phyloP scores from a whole-genome alignment of 2,888 invertebrate genomes.

The Tyria jacobaeae region DNA sequence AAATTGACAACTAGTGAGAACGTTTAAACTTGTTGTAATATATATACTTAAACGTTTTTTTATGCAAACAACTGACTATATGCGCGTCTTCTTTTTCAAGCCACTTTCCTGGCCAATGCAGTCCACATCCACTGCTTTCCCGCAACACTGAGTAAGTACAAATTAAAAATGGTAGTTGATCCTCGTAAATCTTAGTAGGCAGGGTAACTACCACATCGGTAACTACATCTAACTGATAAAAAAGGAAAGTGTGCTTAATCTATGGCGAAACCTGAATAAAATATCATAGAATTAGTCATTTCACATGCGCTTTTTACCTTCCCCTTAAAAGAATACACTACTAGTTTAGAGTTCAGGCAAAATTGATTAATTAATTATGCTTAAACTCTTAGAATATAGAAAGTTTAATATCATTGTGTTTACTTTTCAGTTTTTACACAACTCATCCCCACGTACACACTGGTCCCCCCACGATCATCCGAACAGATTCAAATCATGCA shows the following conservation, averaged over 20 bases:
- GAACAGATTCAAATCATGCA: slow-evolving; percentile 79
- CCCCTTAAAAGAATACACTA: no score
- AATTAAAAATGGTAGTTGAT: slow-evolving; percentile 5
- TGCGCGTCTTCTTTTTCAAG: slow-evolving; percentile 28
- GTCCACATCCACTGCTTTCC: slow-evolving; percentile 25
- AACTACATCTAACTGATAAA: not conserved
- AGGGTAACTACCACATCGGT: not conserved
- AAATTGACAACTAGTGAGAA: no score
- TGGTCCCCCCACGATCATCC: slow-evolving; percentile 79
- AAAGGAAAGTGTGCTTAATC: slow-evolving; percentile 12
- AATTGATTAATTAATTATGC: not conserved
- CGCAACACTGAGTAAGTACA: slow-evolving; percentile 26
- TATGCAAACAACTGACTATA: slow-evolving; percentile 7
- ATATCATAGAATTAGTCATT: not conserved
- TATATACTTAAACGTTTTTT: not conserved
- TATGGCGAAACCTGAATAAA: not conserved
- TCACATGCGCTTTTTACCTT: not conserved
- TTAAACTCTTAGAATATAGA: not conserved
- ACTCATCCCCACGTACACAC: slow-evolving; percentile 80
- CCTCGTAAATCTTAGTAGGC: not conserved
- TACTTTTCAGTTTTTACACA: slow-evolving; percentile 77
- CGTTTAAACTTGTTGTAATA: no score
- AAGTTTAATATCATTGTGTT: slow-evolving; percentile 8
- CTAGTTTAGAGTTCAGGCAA: not conserved
- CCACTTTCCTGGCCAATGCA: slow-evolving; percentile 29